Percentiles rank a stretch among this genome's conserved stretches.
Conservation (phyloP, 1,140 invertebrate genomes). For the Panulirus ornatus region DNA sequence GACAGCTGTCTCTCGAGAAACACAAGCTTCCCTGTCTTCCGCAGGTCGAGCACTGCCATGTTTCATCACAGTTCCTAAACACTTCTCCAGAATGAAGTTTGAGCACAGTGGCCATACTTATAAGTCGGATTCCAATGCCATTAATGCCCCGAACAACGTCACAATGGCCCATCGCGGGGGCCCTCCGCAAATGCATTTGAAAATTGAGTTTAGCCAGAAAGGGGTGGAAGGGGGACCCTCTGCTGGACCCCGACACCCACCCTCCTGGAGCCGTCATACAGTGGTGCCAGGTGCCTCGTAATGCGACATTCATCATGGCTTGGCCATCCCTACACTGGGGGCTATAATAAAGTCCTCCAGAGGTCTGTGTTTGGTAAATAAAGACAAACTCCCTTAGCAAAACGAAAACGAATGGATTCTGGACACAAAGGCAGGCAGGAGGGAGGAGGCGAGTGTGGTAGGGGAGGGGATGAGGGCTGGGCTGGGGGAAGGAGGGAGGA, state of each 20-base stretch:
- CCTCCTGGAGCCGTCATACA: background rate
- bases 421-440: too few relatives aligned
- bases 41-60: background rate
- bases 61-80: constrained; percentile 25
- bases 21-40: too few relatives aligned
- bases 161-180: constrained; percentile 28
- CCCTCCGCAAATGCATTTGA: constrained; percentile 43
- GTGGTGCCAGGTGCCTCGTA: background rate
- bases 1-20: too few relatives aligned
- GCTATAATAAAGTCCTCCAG: too few relatives aligned
- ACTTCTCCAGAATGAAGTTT: constrained; percentile 38
- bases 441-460: too few relatives aligned
- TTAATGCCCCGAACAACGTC: constrained; percentile 31
- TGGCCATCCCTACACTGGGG: background rate
- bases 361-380: too few relatives aligned
- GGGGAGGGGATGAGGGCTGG: too few relatives aligned
- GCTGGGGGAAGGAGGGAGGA: too few relatives aligned
- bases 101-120: constrained; percentile 41
- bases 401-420: too few relatives aligned
- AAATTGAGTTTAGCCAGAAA: constrained; percentile 53
- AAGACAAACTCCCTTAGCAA: too few relatives aligned
- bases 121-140: constrained; percentile 41
- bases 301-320: background rate
- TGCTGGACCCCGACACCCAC: too few relatives aligned
- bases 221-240: too few relatives aligned